A percentile compares a stretch with the other conserved stretches of the same genome.
phyloP scores from a whole-genome alignment of 1,140 invertebrate species.

The Coenobita brevimanus region DNA sequence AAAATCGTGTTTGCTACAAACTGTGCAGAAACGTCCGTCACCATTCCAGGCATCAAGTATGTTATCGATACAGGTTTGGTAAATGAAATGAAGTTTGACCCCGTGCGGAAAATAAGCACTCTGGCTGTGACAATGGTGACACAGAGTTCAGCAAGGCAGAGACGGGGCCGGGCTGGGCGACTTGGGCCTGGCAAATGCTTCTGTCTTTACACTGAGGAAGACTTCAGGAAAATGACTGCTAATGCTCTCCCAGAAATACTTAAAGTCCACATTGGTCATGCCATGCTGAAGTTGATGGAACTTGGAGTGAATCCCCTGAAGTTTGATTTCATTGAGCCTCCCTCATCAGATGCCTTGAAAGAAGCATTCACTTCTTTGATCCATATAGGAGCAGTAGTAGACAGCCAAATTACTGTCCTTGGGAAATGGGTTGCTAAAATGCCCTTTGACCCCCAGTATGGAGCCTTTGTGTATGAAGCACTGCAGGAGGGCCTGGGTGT shows the following conservation, averaged over 20 bases:
- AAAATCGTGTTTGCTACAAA: slow-evolving; percentile 46
- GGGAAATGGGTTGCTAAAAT: slow-evolving; percentile 39
- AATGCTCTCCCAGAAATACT: slow-evolving; percentile 35
- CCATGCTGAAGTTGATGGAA: slow-evolving; percentile 35
- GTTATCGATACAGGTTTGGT: slow-evolving; percentile 45
- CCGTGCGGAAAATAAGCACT: slow-evolving; percentile 24
- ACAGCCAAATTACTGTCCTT: neutral
- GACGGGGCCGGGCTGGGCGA: slow-evolving; percentile 31
- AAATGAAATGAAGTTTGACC: slow-evolving; percentile 36
- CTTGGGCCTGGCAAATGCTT: slow-evolving; percentile 32
- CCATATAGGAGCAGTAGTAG: slow-evolving; percentile 13
- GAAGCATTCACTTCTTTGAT: slow-evolving; percentile 13
- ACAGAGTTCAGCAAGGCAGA: slow-evolving; percentile 34
- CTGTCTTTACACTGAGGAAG: slow-evolving; percentile 25
- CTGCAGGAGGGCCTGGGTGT: slow-evolving; percentile 2
- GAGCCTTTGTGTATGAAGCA: slow-evolving; percentile 29
- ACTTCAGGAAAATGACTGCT: slow-evolving; percentile 6
- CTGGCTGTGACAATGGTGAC: slow-evolving; percentile 8
- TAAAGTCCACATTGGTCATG: slow-evolving; percentile 41
- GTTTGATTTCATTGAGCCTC: slow-evolving; percentile 25
- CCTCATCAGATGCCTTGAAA: neutral
- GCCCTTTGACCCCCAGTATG: slow-evolving; percentile 40
- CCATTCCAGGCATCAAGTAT: slow-evolving; percentile 39
- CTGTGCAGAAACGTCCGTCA: slow-evolving; percentile 41
- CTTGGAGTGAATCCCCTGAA: slow-evolving; percentile 27